Percentiles rank a stretch among this genome's conserved stretches.
Conservation (phyloP, 2,888 invertebrate species). For the Mactromeris polynyma region DNA sequence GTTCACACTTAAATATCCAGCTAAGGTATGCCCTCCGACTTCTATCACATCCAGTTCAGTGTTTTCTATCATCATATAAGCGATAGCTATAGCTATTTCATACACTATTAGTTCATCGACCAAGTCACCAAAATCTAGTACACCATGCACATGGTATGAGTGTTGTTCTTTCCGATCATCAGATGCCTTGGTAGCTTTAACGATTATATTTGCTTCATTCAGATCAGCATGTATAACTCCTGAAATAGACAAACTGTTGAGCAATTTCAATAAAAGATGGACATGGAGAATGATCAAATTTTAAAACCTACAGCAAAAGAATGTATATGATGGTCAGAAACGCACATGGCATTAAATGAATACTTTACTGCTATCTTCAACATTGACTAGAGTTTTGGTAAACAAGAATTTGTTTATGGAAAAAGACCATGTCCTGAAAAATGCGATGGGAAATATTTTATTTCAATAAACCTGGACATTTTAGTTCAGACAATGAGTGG, state of each 20-base stretch:
- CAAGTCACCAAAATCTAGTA: constrained; percentile 96
- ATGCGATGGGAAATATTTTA: too few species aligned
- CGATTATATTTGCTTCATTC: constrained; percentile 94
- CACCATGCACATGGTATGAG: constrained; percentile 87
- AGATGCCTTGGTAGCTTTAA: neutral
- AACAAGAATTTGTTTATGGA: too few species aligned
- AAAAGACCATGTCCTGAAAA: too few species aligned
- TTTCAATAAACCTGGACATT: too few species aligned
- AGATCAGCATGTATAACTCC: constrained; percentile 95
- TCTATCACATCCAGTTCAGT: constrained; percentile 88
- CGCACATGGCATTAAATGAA: too few species aligned
- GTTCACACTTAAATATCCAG: constrained; percentile 92
- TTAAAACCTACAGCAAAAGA: too few species aligned
- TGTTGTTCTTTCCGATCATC: constrained; percentile 56
- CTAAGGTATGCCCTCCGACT: constrained; percentile 89
- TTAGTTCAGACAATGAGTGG: too few species aligned
- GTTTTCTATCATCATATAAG: constrained; percentile 93
- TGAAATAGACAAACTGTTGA: constrained; percentile 68
- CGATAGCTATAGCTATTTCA: constrained; percentile 94
- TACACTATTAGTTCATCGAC: constrained; percentile 92
- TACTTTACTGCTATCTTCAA: too few species aligned
- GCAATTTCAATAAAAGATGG: too few species aligned
- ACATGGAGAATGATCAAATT: too few species aligned
- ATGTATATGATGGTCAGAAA: too few species aligned
- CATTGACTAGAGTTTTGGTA: too few species aligned